Conservation (phyloP, 2,113 vertebrate species). For the Neoarius graeffei region DNA sequence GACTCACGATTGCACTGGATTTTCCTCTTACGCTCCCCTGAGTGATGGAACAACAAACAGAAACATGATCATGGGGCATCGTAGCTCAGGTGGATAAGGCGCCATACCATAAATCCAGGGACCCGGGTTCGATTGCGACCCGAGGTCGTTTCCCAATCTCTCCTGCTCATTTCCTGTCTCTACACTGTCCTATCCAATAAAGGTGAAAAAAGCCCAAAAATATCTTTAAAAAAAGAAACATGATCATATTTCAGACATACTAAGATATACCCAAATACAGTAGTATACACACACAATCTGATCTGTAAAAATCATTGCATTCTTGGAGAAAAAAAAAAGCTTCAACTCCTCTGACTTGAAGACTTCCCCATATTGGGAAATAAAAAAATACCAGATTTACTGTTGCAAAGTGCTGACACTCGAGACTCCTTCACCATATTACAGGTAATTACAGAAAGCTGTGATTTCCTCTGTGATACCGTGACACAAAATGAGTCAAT, state of each 20-base stretch:
- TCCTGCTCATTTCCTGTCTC: too few relatives aligned
- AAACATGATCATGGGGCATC: neutral
- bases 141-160: too few relatives aligned
- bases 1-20: constrained; percentile 88
- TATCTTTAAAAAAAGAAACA: too few relatives aligned
- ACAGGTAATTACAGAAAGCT: too few relatives aligned
- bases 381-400: too few relatives aligned
- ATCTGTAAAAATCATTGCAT: neutral
- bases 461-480: too few relatives aligned
- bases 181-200: too few relatives aligned
- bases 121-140: too few relatives aligned
- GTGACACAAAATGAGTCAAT: neutral
- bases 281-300: neutral
- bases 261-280: neutral
- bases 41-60: constrained; percentile 12
- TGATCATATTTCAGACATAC: neutral
- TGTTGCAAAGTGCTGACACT: neutral
- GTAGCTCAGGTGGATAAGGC: too few relatives aligned
- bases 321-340: neutral
- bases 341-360: neutral
- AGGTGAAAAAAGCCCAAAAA: too few relatives aligned
- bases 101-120: too few relatives aligned
- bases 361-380: too few relatives aligned
- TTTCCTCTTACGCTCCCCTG: constrained; percentile 89
- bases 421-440: neutral